These are phyloP conservation scores for Deladenus siricidicola DNA, from an alignment of 2,888 invertebrate genomes.

Conservation along the genomic window DNA sequence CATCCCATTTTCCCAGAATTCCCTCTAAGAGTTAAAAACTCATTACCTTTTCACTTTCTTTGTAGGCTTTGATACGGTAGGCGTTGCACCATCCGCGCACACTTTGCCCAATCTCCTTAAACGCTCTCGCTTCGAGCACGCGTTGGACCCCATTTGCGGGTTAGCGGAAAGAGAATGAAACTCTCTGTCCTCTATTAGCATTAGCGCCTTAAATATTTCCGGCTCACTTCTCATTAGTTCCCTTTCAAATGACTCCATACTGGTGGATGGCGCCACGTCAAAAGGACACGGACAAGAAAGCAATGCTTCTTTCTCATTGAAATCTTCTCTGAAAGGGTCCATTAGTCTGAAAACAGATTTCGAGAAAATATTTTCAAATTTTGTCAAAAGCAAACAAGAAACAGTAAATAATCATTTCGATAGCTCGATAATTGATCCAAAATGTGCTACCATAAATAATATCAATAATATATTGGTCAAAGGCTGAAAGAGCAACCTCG, in stretches of 20 bases:
- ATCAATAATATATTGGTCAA: too few species aligned
- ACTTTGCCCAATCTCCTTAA: constrained; percentile 8
- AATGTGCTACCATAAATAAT: too few species aligned
- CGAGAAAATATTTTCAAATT: too few species aligned
- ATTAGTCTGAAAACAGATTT: too few species aligned
- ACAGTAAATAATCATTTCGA: too few species aligned
- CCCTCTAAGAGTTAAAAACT: not conserved
- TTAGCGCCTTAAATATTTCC: not conserved
- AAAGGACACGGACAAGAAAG: not conserved
- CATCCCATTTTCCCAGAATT: not conserved
- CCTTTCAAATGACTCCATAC: not conserved
- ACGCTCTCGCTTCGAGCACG: constrained; percentile 6
- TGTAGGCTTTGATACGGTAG: constrained; percentile 5
- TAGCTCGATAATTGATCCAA: too few species aligned
- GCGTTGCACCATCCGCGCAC: constrained; percentile 8
- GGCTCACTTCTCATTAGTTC: not conserved
- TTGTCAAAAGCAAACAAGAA: too few species aligned
- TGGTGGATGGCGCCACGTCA: not conserved
- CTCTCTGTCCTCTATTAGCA: not conserved
- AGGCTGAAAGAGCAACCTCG: too few species aligned
- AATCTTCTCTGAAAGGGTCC: constrained; percentile 10
- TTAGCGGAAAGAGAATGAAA: not conserved
- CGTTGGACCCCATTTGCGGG: not conserved
- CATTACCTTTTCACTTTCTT: not conserved
- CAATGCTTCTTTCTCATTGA: not conserved